Evolutionary conservation across 2,797 vertebrate genomes (phyloP), one percentile per base, ranked within the genome.

Genomic region (Etheostoma nigrum): DNA sequence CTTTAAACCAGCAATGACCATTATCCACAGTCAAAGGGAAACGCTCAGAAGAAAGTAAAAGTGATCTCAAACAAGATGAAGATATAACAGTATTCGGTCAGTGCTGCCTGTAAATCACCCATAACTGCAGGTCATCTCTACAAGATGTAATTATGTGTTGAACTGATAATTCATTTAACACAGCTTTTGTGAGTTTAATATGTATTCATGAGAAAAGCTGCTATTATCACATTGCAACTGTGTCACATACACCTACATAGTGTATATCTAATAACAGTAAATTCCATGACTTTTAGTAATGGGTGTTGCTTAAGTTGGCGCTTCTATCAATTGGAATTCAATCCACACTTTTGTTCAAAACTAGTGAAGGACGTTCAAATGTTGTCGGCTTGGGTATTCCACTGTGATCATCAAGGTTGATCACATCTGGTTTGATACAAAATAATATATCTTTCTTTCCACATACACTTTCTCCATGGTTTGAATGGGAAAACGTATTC

Each of bases 1-100:
- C 58, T 85, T 88, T 76, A 72, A 54, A 72, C 76, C 69, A 78
- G 60, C 52, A 62, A 66, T 63, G 83, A 72, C 61, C 67, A 79
- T 81, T 71, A 86, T 74, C 76, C 66, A 58, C 60, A 66, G 68
- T 64, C 51, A 78, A 68, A 74, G 70, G 74, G 74, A 86, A 71
- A 78, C 54, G 55, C 54, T 78, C 33, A 21, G 47, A 74, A 51
- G 51, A 79, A 57, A 79, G 61, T 64, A 61, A 67, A 71, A 67
- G 40, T 45, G 76, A 87, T 71, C 52, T 69, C 59, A 68, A 85
- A 69, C 63, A 79, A 76, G 65, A 61, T 45, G 27, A 74, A 65
- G 62, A 74, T 49, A 61, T 42, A 61, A 76, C 40, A 63, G 74
- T 69, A 72, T 73, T 74, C 44, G 16, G 51, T 52, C 52, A 63